Percentiles rank a stretch among this genome's conserved stretches.
phyloP scores from a whole-genome alignment of 2,113 vertebrate genomes.

The Melanocharis versteri region DNA sequence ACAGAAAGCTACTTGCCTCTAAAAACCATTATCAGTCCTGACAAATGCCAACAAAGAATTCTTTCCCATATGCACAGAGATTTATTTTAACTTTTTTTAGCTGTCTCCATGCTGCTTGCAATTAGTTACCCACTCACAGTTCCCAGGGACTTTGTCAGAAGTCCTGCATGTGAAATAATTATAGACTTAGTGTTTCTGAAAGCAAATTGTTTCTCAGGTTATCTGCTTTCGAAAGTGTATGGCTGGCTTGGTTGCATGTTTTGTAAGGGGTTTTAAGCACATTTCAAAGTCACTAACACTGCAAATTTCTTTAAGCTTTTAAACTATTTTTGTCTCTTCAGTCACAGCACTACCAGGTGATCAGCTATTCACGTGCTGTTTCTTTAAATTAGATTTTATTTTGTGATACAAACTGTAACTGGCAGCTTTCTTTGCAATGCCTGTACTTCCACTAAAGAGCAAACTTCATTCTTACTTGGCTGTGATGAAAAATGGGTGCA shows the following conservation, averaged over 20 bases:
- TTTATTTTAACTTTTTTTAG: neutral
- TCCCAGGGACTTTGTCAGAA: neutral
- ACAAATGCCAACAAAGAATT: neutral
- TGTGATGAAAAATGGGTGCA: conserved; percentile 19
- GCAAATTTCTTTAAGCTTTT: neutral
- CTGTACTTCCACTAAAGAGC: neutral
- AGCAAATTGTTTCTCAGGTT: conserved; percentile 35
- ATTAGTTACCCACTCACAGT: neutral
- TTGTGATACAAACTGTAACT: neutral
- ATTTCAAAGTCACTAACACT: conserved; percentile 27
- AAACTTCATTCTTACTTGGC: neutral
- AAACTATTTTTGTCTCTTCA: neutral
- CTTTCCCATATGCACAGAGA: neutral
- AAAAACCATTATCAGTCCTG: neutral
- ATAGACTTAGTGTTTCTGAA: neutral
- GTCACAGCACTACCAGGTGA: neutral
- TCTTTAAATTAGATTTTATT: neutral
- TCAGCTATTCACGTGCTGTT: neutral
- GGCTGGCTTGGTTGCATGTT: conserved; percentile 27
- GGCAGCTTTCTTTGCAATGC: conserved; percentile 28
- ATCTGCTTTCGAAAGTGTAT: neutral
- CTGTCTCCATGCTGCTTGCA: neutral
- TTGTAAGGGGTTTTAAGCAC: neutral
- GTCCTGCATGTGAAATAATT: conserved; percentile 10
- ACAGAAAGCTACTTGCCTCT: neutral